These are phyloP conservation scores for Dunckerocampus dactyliophorus DNA, from an alignment of 2,113 vertebrate species.

Conservation along the genomic window DNA sequence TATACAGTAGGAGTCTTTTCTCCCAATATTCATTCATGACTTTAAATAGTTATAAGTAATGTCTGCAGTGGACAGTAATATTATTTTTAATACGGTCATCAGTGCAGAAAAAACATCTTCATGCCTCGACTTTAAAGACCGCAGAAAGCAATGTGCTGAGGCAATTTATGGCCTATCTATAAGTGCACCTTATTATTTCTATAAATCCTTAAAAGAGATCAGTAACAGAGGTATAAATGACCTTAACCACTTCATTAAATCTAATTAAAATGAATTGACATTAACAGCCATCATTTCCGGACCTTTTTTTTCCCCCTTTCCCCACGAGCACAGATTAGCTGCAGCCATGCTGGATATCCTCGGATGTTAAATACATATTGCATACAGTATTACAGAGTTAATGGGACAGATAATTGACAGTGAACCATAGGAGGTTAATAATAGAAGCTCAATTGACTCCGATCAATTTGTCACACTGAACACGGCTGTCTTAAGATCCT, in stretches of 20 bases:
- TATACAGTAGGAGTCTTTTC: constrained; percentile 1
- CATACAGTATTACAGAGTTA: constrained; percentile 76
- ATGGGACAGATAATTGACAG: constrained; percentile 80
- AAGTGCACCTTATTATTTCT: constrained; percentile 67
- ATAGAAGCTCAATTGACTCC: constrained; percentile 76
- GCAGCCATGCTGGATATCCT: constrained; percentile 57
- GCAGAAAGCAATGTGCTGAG: constrained; percentile 34
- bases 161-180: constrained; percentile 68
- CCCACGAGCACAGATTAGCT: constrained; percentile 53
- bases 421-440: constrained; percentile 78
- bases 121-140: constrained; percentile 47
- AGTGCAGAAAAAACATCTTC: constrained; percentile 39
- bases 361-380: constrained; percentile 70
- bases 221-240: constrained; percentile 63
- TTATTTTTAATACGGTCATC: constrained; percentile 62
- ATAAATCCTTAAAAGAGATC: constrained; percentile 59
- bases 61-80: constrained; percentile 50
- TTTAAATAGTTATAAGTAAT: constrained; percentile 47
- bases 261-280: constrained; percentile 69
- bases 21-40: constrained; percentile 7
- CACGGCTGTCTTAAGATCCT: constrained; percentile 49
- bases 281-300: constrained; percentile 65
- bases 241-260: constrained; percentile 69
- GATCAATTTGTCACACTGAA: constrained; percentile 72
- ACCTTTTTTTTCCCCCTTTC: constrained; percentile 38